Evolutionary conservation across 2,113 vertebrate species (phyloP), one percentile per base, ranked within the genome.

Genomic region (Pithys albifrons): DNA sequence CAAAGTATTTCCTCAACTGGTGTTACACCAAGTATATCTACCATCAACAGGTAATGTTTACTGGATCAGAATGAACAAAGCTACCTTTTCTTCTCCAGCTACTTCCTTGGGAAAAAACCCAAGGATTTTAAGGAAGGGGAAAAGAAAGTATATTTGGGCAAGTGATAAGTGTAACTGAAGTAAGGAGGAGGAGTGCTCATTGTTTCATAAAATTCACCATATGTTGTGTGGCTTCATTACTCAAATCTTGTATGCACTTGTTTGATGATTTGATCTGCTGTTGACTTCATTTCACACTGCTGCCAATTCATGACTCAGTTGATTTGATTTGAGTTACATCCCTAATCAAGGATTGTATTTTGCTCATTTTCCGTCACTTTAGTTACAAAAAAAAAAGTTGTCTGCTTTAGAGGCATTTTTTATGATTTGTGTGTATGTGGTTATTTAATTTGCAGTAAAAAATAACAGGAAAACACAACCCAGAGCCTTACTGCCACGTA

Each of bases 261-360:
- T 76, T 89, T 81, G 88, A 85, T 85, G 46, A 77, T 89, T 89
- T 93, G 65, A 81, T 91, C 85, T 62, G 69, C 41, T 94, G 61
- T 41, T 91, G 77, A 85, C 70, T 91, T 78, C 6, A 66, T 89
- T 87, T 71, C 18, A 2, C 82, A 49, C 11, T 71, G 73, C 81
- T 93, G 73, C 59, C 85, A 93, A 74, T 77, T 87, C n/a, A 27
- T 2, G 1, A 87, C 14, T 73, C 57, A 72, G 49, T 37, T 91
- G 67, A 73, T 83, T 85, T 64, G 24, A 62, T 67, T 28, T 65
- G 45, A 86, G 35, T 45, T 86, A 27, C 48, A 70, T n/a, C 41
- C 78, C 39, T 58, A 70, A 77, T 57, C 48, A 54, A 52, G 61
- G 59, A 65, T 12, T 73, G 17, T 28, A 49, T 48, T 78, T 85